Conservation (phyloP, 2,888 invertebrate species). For the Lochmaea crataegi region DNA sequence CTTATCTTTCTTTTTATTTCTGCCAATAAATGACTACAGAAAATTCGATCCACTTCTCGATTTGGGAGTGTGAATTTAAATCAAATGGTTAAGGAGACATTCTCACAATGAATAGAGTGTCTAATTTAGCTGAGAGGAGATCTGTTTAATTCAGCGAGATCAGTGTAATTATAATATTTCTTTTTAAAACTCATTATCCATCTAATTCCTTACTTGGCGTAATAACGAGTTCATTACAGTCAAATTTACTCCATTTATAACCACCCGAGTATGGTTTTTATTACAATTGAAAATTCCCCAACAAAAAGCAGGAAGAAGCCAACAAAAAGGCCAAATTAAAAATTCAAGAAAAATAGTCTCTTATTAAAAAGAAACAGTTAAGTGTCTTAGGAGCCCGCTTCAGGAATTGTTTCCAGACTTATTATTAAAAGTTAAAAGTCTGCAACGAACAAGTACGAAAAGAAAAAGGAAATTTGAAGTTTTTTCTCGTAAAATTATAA, state of each 20-base stretch:
- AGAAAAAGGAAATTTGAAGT: conserved; percentile 19
- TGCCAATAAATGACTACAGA: too few relatives aligned
- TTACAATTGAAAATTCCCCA: conserved; percentile 9
- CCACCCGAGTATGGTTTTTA: conserved; percentile 8
- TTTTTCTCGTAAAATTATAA: conserved; percentile 32
- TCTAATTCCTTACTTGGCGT: conserved; percentile 7
- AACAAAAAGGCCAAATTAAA: conserved; percentile 26
- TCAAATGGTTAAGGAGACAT: too few relatives aligned
- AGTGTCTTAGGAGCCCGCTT: conserved; percentile 25
- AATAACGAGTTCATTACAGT: conserved; percentile 13
- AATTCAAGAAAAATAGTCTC: conserved; percentile 30
- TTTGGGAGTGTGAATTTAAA: too few relatives aligned
- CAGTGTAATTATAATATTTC: conserved; percentile 12
- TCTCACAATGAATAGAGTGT: too few relatives aligned
- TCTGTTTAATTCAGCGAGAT: neutral
- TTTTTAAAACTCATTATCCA: conserved; percentile 12
- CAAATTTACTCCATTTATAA: conserved; percentile 16
- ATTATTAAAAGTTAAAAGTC: conserved; percentile 33
- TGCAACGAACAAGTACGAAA: conserved; percentile 27
- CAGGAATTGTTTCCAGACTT: conserved; percentile 31
- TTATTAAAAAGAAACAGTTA: conserved; percentile 34
- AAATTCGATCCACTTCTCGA: too few relatives aligned
- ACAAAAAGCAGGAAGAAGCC: conserved; percentile 17
- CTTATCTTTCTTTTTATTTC: too few relatives aligned
- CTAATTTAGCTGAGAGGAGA: too few relatives aligned